Conservation (phyloP, 1,140 invertebrate species). For the Ceratina australensis region DNA sequence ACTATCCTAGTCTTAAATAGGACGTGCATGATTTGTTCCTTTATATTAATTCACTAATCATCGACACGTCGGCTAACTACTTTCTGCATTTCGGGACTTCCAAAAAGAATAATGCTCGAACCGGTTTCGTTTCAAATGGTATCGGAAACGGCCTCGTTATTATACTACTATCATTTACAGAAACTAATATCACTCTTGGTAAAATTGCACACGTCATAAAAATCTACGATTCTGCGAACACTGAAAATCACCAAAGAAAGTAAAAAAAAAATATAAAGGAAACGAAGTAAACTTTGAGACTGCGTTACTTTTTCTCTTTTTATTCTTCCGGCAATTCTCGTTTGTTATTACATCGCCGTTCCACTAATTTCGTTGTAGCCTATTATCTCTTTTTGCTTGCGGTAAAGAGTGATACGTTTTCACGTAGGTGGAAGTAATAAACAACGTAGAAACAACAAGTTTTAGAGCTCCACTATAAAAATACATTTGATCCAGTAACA, state of each 20-base stretch:
- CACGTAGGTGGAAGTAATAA: constrained; percentile 15
- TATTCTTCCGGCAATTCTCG: neutral
- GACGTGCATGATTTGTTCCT: constrained; percentile 61
- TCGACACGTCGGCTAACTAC: constrained; percentile 69
- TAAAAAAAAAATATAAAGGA: constrained; percentile 35
- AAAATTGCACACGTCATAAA: constrained; percentile 49
- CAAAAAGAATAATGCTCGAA: constrained; percentile 60
- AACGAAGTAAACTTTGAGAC: constrained; percentile 10
- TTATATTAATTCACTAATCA: constrained; percentile 64
- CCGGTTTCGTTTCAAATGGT: neutral
- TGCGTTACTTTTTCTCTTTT: constrained; percentile 8
- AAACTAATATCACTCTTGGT: constrained; percentile 52
- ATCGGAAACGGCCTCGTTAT: constrained; percentile 20
- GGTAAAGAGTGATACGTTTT: constrained; percentile 34
- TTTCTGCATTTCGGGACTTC: constrained; percentile 71
- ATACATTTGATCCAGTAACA: constrained; percentile 32
- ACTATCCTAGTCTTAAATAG: constrained; percentile 70
- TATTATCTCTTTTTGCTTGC: neutral
- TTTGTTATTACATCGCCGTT: constrained; percentile 6
- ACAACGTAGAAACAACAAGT: constrained; percentile 30
- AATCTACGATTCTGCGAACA: constrained; percentile 30
- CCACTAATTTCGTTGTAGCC: constrained; percentile 6
- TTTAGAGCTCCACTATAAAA: constrained; percentile 41
- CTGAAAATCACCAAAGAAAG: constrained; percentile 14
- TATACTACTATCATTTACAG: constrained; percentile 32